A percentile compares a stretch with the other conserved stretches of the same genome.
phyloP scores from a whole-genome alignment of 2,113 vertebrate genomes.

The Trogon melanurus region DNA sequence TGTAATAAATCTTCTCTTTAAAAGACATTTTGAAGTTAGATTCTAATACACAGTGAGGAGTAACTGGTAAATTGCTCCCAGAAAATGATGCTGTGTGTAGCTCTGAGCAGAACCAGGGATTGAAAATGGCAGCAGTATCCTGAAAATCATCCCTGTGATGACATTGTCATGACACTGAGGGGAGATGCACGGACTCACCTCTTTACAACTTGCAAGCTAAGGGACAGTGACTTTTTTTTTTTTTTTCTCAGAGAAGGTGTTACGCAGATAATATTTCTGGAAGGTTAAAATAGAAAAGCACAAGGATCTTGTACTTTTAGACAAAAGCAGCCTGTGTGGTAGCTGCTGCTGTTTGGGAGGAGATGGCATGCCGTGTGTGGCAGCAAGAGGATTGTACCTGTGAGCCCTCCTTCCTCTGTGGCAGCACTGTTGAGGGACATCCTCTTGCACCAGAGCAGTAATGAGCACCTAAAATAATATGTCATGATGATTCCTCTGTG shows the following conservation, averaged over 20 bases:
- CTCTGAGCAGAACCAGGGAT: neutral
- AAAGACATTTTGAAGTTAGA: neutral
- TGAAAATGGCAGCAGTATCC: neutral
- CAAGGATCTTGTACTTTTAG: neutral
- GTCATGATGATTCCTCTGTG: neutral
- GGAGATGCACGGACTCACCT: neutral
- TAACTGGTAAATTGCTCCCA: neutral
- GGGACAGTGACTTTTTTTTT: neutral
- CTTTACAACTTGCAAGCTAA: neutral
- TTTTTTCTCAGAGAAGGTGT: neutral
- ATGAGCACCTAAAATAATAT: neutral
- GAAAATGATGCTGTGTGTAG: neutral
- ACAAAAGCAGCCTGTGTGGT: neutral
- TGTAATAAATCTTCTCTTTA: neutral
- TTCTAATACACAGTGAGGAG: neutral
- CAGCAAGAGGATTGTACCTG: neutral
- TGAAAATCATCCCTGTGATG: neutral
- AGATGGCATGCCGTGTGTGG: fast-evolving
- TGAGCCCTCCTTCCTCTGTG: fast-evolving
- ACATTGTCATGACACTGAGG: neutral
- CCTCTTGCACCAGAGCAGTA: neutral
- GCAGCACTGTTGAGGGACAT: neutral
- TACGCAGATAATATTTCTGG: neutral
- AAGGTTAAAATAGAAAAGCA: neutral
- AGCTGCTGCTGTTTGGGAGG: neutral